Evolutionary conservation across 2,113 vertebrate species (phyloP).

Genomic region (Enhydra lutris): DNA sequence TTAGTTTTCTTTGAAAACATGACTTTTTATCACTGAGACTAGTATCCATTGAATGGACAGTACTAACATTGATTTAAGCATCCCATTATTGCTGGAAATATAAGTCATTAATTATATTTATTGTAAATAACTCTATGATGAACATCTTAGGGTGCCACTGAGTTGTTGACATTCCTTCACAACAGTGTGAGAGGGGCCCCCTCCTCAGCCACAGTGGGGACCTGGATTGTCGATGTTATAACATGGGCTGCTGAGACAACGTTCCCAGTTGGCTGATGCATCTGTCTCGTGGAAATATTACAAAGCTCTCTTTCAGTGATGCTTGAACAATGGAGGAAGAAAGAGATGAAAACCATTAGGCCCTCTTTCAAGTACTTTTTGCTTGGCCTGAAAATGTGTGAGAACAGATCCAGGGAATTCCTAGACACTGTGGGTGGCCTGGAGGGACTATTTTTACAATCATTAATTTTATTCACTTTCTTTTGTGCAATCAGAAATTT

Average conservation of each 20-base stretch:
- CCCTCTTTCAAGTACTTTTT: background rate
- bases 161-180: background rate
- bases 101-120: background rate
- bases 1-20: slow-evolving; percentile 8
- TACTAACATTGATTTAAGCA: background rate
- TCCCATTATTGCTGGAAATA: background rate
- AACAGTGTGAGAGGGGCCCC: accelerated
- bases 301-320: background rate
- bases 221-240: background rate
- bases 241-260: background rate
- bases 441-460: background rate
- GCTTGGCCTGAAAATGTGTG: background rate
- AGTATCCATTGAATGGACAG: background rate
- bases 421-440: background rate
- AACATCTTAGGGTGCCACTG: background rate
- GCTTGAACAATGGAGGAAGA: background rate
- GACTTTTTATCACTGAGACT: background rate
- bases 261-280: background rate
- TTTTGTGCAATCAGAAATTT: background rate
- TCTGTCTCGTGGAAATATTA: background rate
- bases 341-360: background rate
- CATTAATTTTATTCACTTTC: slow-evolving; percentile 33
- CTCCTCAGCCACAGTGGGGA: background rate
- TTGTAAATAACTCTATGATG: background rate
- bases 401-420: slow-evolving; percentile 48